Conservation (phyloP, 2,113 vertebrate species). For the Callopanchax toddi region DNA sequence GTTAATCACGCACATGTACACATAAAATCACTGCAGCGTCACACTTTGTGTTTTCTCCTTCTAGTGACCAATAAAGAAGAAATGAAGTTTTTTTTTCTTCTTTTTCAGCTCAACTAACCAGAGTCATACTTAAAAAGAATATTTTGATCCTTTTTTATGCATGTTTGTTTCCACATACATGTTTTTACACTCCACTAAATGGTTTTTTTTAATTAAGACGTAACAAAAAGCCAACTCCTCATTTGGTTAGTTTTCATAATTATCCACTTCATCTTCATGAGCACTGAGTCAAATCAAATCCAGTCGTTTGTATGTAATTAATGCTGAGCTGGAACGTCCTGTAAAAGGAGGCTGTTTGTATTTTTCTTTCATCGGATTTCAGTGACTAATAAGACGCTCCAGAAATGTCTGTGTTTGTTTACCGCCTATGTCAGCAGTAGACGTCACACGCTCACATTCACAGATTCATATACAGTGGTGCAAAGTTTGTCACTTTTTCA, state of each 20-base stretch:
- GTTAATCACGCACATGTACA: slow-evolving; percentile 18
- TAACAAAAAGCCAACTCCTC: slow-evolving; percentile 17
- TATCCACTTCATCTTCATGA: slow-evolving; percentile 25
- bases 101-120: background rate
- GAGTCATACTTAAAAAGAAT: background rate
- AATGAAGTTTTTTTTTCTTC: too few species aligned
- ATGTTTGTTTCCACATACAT: slow-evolving; percentile 2
- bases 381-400: slow-evolving; percentile 45
- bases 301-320: slow-evolving; percentile 32
- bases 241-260: slow-evolving; percentile 25
- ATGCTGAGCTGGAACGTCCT: slow-evolving; percentile 29
- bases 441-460: background rate
- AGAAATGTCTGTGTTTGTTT: slow-evolving; percentile 53
- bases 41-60: background rate
- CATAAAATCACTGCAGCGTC: slow-evolving; percentile 5
- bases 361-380: slow-evolving; percentile 54
- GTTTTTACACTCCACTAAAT: slow-evolving; percentile 14
- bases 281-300: slow-evolving; percentile 41
- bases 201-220: slow-evolving; percentile 21
- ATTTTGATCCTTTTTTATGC: background rate
- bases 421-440: slow-evolving; percentile 29
- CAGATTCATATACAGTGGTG: background rate
- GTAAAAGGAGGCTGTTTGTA: slow-evolving; percentile 36
- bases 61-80: slow-evolving; percentile 12
- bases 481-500: too few species aligned